Conservation (phyloP, 2,888 invertebrate genomes). For the Pedicia rivosa region DNA sequence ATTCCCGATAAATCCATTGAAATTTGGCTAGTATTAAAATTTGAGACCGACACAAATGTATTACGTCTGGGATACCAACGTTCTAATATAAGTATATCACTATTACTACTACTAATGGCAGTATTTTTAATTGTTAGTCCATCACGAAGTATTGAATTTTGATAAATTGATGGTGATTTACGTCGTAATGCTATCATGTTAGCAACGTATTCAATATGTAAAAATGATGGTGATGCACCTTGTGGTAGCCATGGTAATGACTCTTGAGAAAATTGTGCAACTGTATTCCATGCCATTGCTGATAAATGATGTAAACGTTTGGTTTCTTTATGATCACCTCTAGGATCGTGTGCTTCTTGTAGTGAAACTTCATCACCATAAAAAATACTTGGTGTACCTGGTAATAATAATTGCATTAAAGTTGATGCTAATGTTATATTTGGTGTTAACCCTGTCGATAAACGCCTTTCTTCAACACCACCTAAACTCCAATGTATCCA, state of each 20-base stretch:
- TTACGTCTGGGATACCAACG: constrained; percentile 65
- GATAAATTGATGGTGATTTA: constrained; percentile 53
- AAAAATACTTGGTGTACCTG: constrained; percentile 73
- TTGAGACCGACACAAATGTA: constrained; percentile 58
- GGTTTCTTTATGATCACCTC: constrained; percentile 40
- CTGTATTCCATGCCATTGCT: constrained; percentile 47
- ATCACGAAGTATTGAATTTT: constrained; percentile 51
- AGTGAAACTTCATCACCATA: constrained; percentile 85
- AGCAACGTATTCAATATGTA: constrained; percentile 38
- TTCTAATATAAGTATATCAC: constrained; percentile 53
- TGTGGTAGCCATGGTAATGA: constrained; percentile 49
- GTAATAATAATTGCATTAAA: constrained; percentile 63
- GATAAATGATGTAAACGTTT: constrained; percentile 49
- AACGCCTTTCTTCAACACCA: constrained; percentile 38
- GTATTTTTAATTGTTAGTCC: constrained; percentile 46
- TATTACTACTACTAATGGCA: constrained; percentile 44
- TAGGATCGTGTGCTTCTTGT: constrained; percentile 37
- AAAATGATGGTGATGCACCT: constrained; percentile 33
- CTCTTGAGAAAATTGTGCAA: constrained; percentile 33
- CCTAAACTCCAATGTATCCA: constrained; percentile 73
- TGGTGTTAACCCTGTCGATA: constrained; percentile 37
- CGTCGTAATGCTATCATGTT: constrained; percentile 42
- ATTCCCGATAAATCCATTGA: constrained; percentile 55
- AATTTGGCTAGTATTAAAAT: constrained; percentile 43
- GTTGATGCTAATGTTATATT: constrained; percentile 53